These are phyloP conservation scores for Myripristis murdjan DNA, from an alignment of 2,797 vertebrate species.

Conservation along the genomic window DNA sequence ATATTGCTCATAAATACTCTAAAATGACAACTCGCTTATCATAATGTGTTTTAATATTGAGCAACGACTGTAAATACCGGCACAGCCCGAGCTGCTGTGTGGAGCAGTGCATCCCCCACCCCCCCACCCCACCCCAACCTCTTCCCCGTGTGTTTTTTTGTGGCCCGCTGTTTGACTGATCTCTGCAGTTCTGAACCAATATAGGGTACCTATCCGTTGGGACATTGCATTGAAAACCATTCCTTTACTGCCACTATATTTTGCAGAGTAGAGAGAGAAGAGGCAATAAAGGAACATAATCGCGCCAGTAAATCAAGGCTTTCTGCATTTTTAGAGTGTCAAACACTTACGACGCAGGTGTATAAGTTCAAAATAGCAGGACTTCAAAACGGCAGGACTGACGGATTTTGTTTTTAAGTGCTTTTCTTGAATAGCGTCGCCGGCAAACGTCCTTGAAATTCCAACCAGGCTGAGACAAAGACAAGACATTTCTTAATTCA, in stretches of 20 bases:
- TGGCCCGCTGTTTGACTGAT: slow-evolving; percentile 27
- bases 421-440: slow-evolving; percentile 32
- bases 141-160: background rate
- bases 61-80: too few species aligned
- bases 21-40: background rate
- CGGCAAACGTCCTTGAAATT: slow-evolving; percentile 62
- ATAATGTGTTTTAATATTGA: too few species aligned
- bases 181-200: slow-evolving; percentile 24
- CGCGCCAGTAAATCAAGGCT: slow-evolving; percentile 54
- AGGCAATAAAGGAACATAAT: slow-evolving; percentile 48
- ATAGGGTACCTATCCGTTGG: slow-evolving; percentile 19
- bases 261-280: slow-evolving; percentile 37
- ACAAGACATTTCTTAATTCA: slow-evolving; percentile 45
- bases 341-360: slow-evolving; percentile 39
- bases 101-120: too few species aligned
- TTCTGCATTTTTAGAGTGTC: slow-evolving; percentile 49
- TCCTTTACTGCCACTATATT: slow-evolving; percentile 37
- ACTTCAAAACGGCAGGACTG: too few species aligned
- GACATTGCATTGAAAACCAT: slow-evolving; percentile 38
- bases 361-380: slow-evolving; percentile 32
- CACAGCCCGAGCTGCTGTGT: too few species aligned
- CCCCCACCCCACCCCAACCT: too few species aligned
- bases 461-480: slow-evolving; percentile 55
- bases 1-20: slow-evolving; percentile 2
- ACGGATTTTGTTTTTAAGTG: slow-evolving; percentile 52